Evolutionary conservation across 2,797 vertebrate genomes (phyloP).

Genomic region (Bucorvus abyssinicus): DNA sequence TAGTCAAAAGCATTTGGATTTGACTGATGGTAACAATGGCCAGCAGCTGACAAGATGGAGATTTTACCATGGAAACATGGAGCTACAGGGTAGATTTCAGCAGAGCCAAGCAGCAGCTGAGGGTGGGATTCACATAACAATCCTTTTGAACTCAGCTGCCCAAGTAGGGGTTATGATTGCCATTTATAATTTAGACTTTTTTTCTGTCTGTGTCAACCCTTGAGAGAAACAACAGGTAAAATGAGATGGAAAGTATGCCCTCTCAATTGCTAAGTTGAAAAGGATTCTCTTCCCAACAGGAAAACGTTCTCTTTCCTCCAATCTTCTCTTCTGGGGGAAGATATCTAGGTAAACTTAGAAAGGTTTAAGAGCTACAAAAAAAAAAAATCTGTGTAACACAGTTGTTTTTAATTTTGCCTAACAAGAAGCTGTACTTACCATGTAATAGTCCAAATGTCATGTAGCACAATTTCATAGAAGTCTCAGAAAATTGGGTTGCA

Average conservation of each 20-base stretch:
- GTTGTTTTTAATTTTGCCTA: background rate
- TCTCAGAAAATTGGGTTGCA: background rate
- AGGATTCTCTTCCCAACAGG: background rate
- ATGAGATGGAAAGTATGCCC: background rate
- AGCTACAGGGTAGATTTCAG: background rate
- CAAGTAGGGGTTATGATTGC: background rate
- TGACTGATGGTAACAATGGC: background rate
- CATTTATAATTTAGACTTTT: background rate
- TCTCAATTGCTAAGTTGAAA: background rate
- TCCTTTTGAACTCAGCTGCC: background rate
- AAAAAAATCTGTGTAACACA: background rate
- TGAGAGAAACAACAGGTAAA: background rate
- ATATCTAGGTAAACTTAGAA: background rate
- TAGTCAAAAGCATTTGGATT: background rate
- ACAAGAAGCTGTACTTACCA: background rate
- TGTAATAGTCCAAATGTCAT: background rate
- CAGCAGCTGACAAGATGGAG: background rate
- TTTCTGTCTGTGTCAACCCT: background rate
- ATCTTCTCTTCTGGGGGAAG: background rate
- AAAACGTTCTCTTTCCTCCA: background rate
- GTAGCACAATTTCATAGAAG: background rate
- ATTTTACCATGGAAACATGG: background rate
- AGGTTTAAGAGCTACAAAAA: background rate
- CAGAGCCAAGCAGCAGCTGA: background rate
- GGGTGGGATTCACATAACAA: background rate